phyloP scores from a whole-genome alignment of 2,888 invertebrate genomes.

The Polyommatus icarus region DNA sequence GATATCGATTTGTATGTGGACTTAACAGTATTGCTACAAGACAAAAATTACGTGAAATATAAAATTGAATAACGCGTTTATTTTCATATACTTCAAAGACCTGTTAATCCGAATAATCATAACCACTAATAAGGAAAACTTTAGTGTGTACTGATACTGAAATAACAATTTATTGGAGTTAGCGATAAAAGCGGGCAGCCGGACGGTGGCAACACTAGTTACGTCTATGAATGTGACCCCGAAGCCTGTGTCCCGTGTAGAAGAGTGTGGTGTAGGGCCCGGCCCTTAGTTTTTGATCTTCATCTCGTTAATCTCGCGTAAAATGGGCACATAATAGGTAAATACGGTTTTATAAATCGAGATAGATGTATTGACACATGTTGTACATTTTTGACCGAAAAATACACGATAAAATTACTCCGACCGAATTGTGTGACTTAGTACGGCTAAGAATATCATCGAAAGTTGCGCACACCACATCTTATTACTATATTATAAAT shows the following conservation, averaged over 20 bases:
- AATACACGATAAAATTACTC: constrained; percentile 60
- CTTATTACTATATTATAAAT: constrained; percentile 59
- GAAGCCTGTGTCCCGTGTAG: constrained; percentile 78
- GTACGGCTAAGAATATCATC: constrained; percentile 75
- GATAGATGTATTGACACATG: constrained; percentile 37
- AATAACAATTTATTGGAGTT: not conserved
- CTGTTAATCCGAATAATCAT: not conserved
- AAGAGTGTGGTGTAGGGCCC: constrained; percentile 76
- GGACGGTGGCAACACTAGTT: constrained; percentile 65
- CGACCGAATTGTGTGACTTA: constrained; percentile 58
- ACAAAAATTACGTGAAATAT: constrained; percentile 52
- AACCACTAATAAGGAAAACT: not conserved
- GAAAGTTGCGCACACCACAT: constrained; percentile 70
- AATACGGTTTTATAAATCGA: constrained; percentile 56
- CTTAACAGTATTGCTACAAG: constrained; percentile 58
- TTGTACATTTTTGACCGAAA: constrained; percentile 37
- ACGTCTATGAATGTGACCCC: constrained; percentile 81
- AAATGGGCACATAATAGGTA: constrained; percentile 81
- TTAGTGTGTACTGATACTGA: not conserved
- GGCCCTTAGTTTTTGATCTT: constrained; percentile 77
- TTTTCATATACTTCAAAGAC: not conserved
- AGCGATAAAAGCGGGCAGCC: not conserved
- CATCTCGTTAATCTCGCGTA: constrained; percentile 71
- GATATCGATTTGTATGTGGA: constrained; percentile 69
- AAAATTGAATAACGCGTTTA: constrained; percentile 33